Conservation (phyloP, 1,140 invertebrate species). For the Bombus consobrinus region DNA sequence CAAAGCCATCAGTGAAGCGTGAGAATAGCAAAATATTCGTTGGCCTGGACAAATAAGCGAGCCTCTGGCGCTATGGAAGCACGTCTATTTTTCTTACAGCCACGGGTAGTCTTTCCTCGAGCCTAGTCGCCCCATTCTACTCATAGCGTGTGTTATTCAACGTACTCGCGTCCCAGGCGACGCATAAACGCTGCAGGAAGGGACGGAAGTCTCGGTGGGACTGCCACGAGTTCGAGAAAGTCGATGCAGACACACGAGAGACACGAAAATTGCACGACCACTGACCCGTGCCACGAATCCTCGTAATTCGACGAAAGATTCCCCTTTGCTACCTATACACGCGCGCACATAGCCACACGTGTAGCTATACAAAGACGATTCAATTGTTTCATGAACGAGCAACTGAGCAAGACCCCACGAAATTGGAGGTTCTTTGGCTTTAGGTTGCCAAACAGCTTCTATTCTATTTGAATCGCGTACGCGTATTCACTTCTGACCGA, state of each 20-base stretch:
- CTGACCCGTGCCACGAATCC: constrained; percentile 14
- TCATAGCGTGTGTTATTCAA: not conserved
- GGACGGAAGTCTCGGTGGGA: not conserved
- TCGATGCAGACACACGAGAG: not conserved
- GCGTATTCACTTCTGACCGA: not conserved
- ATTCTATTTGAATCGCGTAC: not conserved
- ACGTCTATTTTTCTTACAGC: too few relatives aligned
- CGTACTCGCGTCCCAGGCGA: not conserved
- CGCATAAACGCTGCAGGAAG: not conserved
- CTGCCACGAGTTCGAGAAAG: not conserved
- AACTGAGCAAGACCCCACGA: not conserved
- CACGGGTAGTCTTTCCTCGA: constrained; percentile 8
- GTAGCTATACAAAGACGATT: not conserved
- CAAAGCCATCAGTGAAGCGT: not conserved
- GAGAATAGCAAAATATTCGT: constrained; percentile 20
- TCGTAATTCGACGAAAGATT: constrained; percentile 2
- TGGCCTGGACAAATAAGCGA: constrained; percentile 11
- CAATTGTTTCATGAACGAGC: constrained; percentile 26
- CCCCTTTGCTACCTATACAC: not conserved
- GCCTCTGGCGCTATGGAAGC: not conserved
- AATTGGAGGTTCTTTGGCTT: constrained; percentile 11
- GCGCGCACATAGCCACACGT: not conserved
- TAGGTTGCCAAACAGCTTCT: constrained; percentile 22
- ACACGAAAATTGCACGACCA: constrained; percentile 15
- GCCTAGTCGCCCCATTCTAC: not conserved